Percentiles rank a stretch among this genome's conserved stretches.
Evolutionary conservation across 1,140 invertebrate genomes (phyloP).

Genomic region (Hypsibius dujardini): DNA sequence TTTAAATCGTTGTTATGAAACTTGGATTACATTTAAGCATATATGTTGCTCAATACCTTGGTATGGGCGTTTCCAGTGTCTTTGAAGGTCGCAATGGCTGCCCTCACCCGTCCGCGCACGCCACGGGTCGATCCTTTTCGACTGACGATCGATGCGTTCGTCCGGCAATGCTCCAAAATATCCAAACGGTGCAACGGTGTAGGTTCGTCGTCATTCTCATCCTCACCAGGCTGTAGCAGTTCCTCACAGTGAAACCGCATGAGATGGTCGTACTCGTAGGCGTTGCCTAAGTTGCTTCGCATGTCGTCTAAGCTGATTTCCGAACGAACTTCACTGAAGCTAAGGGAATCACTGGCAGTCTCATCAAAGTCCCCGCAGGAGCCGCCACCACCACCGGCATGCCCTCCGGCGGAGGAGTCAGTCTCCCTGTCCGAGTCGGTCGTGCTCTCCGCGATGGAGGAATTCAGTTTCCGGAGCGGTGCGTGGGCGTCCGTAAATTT

Average conservation of each 20-base stretch:
- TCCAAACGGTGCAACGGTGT: too few species aligned
- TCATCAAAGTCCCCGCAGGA: neutral
- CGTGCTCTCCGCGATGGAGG: too few species aligned
- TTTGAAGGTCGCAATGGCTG: slow-evolving; percentile 71
- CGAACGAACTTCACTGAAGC: neutral
- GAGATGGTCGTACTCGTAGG: slow-evolving; percentile 4
- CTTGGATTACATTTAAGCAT: too few species aligned
- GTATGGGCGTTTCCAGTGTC: slow-evolving; percentile 11
- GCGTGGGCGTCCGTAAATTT: too few species aligned
- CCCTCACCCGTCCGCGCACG: slow-evolving; percentile 75
- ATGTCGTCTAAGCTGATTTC: slow-evolving; percentile 2
- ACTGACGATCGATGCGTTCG: slow-evolving; percentile 50
- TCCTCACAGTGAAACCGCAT: slow-evolving; percentile 10
- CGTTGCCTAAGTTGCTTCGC: neutral
- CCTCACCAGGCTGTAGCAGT: neutral
- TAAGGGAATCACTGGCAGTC: neutral
- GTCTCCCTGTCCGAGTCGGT: too few species aligned
- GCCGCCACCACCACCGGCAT: too few species aligned
- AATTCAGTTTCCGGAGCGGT: too few species aligned
- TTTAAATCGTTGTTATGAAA: too few species aligned
- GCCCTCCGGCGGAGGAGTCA: too few species aligned
- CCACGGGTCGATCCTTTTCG: slow-evolving; percentile 68
- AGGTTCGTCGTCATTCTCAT: neutral
- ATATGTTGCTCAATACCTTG: neutral
- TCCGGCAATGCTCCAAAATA: too few species aligned